Evolutionary conservation across 2,113 vertebrate genomes (phyloP).

Genomic region (Uria lomvia): DNA sequence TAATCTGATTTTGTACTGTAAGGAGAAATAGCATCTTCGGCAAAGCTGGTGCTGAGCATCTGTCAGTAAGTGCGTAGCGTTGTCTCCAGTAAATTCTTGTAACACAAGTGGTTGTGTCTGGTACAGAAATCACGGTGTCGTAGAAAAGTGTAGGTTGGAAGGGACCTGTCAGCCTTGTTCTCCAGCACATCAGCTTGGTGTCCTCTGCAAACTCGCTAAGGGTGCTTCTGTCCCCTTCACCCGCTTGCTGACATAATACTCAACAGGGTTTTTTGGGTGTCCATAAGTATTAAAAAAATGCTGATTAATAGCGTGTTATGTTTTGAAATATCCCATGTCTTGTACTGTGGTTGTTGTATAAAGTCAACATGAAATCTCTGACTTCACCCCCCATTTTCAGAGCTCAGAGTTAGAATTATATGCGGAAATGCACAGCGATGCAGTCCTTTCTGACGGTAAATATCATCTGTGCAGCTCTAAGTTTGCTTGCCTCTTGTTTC

Average conservation of each 20-base stretch:
- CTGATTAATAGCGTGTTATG: not conserved
- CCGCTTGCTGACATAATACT: not conserved
- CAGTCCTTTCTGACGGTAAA: not conserved
- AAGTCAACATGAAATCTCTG: not conserved
- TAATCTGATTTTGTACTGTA: not conserved
- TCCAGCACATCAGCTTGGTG: not conserved
- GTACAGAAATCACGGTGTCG: not conserved
- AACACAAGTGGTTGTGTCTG: not conserved
- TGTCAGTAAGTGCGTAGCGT: not conserved
- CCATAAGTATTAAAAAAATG: not conserved
- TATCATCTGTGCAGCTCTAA: not conserved
- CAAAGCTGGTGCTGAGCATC: not conserved
- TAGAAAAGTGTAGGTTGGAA: not conserved
- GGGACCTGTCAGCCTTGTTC: not conserved
- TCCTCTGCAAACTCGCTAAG: fast-evolving
- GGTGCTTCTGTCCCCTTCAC: not conserved
- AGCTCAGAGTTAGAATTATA: not conserved
- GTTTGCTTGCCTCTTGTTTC: not conserved
- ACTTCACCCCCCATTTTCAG: not conserved
- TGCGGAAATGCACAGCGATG: not conserved
- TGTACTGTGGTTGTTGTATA: not conserved
- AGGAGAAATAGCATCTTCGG: not conserved
- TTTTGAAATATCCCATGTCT: not conserved
- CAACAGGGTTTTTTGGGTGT: fast-evolving
- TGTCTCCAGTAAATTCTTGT: not conserved